These are phyloP conservation scores for Fulica atra DNA, from an alignment of 2,113 vertebrate species.

Conservation along the genomic window DNA sequence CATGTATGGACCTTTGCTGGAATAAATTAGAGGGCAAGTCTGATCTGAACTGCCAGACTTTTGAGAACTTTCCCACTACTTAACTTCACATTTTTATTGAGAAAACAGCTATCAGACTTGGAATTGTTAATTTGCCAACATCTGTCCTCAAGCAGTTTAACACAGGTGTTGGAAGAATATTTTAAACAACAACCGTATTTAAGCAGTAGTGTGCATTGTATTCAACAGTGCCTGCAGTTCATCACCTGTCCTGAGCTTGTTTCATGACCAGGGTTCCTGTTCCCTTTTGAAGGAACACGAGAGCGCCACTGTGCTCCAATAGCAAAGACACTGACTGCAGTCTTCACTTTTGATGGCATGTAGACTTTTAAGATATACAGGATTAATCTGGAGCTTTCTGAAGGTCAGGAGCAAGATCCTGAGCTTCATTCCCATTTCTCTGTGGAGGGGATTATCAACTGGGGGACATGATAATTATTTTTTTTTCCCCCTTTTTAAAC, in stretches of 20 bases:
- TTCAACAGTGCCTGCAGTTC: not conserved
- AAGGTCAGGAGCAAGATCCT: not conserved
- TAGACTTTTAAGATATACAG: not conserved
- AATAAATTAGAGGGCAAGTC: not conserved
- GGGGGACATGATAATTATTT: too few species aligned
- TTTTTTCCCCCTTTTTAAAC: not conserved
- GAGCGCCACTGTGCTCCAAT: not conserved
- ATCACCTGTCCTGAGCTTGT: not conserved
- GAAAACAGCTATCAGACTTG: not conserved
- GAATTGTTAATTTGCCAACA: not conserved
- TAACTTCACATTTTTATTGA: not conserved
- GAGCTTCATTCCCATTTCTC: not conserved
- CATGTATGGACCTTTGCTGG: not conserved
- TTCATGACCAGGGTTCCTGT: not conserved
- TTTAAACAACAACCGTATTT: not conserved
- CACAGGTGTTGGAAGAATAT: not conserved
- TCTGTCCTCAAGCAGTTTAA: not conserved
- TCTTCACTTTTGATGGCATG: rapidly evolving
- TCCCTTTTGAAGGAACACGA: not conserved
- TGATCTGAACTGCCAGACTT: not conserved
- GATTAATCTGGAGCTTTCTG: not conserved
- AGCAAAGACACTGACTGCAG: not conserved
- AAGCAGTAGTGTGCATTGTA: not conserved
- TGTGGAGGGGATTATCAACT: not conserved
- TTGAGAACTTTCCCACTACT: not conserved